Conservation (phyloP, 2,888 invertebrate genomes). For the Eurois occulta region DNA sequence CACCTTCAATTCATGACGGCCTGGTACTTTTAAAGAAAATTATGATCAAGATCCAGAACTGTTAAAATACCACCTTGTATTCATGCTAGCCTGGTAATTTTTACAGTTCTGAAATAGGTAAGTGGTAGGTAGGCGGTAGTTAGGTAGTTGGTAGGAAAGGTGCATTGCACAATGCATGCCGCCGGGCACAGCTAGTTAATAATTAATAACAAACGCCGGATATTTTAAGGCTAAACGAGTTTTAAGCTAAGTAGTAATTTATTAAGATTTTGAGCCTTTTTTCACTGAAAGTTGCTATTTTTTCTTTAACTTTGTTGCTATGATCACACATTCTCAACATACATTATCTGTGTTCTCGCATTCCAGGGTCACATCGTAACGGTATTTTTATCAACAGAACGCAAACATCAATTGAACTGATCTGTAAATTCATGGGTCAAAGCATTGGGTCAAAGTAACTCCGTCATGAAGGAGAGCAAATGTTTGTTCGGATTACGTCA, state of each 20-base stretch:
- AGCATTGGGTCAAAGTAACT: constrained; percentile 59
- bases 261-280: background rate
- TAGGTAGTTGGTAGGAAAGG: too few relatives aligned
- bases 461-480: constrained; percentile 56
- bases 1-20: too few relatives aligned
- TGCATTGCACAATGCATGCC: too few relatives aligned
- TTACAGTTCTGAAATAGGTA: too few relatives aligned
- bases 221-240: background rate
- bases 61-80: too few relatives aligned
- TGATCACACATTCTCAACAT: constrained; percentile 11
- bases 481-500: constrained; percentile 67
- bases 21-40: too few relatives aligned
- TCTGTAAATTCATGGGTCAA: constrained; percentile 61
- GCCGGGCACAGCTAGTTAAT: too few relatives aligned
- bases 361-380: constrained; percentile 46
- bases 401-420: constrained; percentile 45
- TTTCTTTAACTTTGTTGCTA: background rate
- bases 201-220: background rate
- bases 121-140: too few relatives aligned
- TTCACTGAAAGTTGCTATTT: background rate
- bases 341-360: constrained; percentile 32
- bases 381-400: constrained; percentile 48
- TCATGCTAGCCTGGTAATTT: too few relatives aligned
- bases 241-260: background rate
- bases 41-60: too few relatives aligned